Evolutionary conservation across 2,797 vertebrate genomes (phyloP), one percentile per base, ranked within the genome.

Genomic region (Tenualosa ilisha): DNA sequence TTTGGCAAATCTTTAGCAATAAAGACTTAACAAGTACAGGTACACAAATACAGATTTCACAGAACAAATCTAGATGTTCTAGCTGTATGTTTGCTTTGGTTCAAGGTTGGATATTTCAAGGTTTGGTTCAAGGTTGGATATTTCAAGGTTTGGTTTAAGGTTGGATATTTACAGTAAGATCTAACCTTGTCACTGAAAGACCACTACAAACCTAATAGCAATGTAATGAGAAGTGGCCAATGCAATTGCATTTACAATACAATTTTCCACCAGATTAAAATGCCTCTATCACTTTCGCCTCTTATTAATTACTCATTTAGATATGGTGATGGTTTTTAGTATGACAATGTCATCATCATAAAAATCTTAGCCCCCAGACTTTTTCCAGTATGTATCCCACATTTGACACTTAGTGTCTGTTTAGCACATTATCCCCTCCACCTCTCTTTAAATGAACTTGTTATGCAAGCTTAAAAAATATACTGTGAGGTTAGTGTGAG

Each of bases 381-480:
- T 68, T 68, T 68, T 68, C 63, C 24, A 13, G 24, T 68, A 11
- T 68, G 26, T 9, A 13, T 24, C 63, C 63, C 9, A 68, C 63
- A 12, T 68, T 68, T 68, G 31, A 68, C n/a, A n/a, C 24, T 68
- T 24, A 13, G 24, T 26, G 8, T 31, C 63, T 68, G 63, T 68
- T 68, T 68, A 31, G 13, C 7, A 68, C 24, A 68, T 68, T 37
- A 68, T 12, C 43, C 46, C 79, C 11, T 26, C 63, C 24, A 31
- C 31, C 31, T 31, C 31, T 31, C 31, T 31, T 1, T 0, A 31
- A 31, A 31, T 31, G 31, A 68, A 68, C 63, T 68, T 68, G 24
- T 68, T 31, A 68, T 26, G 63, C 63, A 68, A 68, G 24, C 63
- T 68, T 68, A 31, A 68, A 68, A 31, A 68, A 31, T 68, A n/a